A percentile compares a stretch with the other conserved stretches of the same genome.
phyloP scores from a whole-genome alignment of 2,113 vertebrate species.

The Rana temporaria region DNA sequence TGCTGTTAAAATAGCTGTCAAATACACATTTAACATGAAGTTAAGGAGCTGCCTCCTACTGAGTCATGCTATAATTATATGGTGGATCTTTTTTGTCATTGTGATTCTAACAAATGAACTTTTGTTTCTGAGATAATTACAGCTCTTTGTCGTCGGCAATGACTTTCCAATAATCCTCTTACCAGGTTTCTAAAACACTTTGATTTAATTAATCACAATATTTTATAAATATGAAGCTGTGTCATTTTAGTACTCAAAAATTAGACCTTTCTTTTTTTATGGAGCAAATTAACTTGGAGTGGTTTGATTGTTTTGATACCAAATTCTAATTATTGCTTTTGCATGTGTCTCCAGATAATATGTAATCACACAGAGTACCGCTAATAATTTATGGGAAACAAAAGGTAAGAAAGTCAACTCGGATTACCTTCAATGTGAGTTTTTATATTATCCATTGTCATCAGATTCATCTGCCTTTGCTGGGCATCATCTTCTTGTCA shows the following conservation, averaged over 20 bases:
- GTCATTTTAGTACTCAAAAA: neutral
- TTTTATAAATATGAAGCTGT: slow-evolving; percentile 2
- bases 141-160: neutral
- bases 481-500: no score
- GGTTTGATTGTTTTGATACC: neutral
- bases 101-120: slow-evolving; percentile 26
- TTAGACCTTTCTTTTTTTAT: slow-evolving; percentile 1
- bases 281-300: neutral
- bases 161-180: neutral
- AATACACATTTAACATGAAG: slow-evolving; percentile 5
- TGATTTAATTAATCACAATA: slow-evolving; percentile 1
- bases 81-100: neutral
- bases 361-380: no score
- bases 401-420: no score
- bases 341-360: no score
- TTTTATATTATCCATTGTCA: no score
- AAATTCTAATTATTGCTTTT: neutral
- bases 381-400: neutral
- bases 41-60: neutral
- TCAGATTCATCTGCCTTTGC: no score
- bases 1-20: slow-evolving; percentile 30
- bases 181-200: neutral
- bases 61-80: neutral
- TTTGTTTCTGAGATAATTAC: slow-evolving; percentile 26
- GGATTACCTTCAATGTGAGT: no score